Conservation (phyloP, 2,888 invertebrate genomes). For the Polyploca ridens region DNA sequence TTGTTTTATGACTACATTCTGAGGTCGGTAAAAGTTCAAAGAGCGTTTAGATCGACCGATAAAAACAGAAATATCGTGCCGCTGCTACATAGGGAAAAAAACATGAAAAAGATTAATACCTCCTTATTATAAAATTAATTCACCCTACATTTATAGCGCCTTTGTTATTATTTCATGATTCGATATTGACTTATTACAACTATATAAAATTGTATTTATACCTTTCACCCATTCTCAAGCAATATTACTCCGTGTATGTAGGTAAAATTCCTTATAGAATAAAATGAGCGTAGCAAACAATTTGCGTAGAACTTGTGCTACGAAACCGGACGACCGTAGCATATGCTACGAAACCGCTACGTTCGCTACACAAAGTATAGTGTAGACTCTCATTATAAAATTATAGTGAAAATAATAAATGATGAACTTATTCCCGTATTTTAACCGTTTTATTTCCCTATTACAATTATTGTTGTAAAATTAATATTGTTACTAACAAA, state of each 20-base stretch:
- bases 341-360: slow-evolving; percentile 9
- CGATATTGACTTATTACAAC: neutral
- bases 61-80: slow-evolving; percentile 48
- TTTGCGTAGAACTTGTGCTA: neutral
- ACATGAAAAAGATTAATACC: neutral
- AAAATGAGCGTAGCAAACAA: neutral
- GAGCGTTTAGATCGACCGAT: slow-evolving; percentile 70
- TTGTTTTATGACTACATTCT: slow-evolving; percentile 43
- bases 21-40: slow-evolving; percentile 59
- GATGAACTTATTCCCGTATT: no score
- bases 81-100: slow-evolving; percentile 24
- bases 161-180: slow-evolving; percentile 1
- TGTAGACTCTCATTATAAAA: neutral
- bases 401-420: neutral
- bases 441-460: no score
- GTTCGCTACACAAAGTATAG: neutral
- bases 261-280: neutral
- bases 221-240: neutral
- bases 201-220: neutral
- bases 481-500: no score
- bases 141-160: slow-evolving; percentile 11
- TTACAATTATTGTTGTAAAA: no score
- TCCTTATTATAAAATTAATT: slow-evolving; percentile 10
- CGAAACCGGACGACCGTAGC: slow-evolving; percentile 5
- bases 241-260: neutral